Percentiles rank a stretch among this genome's conserved stretches.
phyloP scores from a whole-genome alignment of 2,888 invertebrate genomes.

The Chrysotoxum bicinctum region DNA sequence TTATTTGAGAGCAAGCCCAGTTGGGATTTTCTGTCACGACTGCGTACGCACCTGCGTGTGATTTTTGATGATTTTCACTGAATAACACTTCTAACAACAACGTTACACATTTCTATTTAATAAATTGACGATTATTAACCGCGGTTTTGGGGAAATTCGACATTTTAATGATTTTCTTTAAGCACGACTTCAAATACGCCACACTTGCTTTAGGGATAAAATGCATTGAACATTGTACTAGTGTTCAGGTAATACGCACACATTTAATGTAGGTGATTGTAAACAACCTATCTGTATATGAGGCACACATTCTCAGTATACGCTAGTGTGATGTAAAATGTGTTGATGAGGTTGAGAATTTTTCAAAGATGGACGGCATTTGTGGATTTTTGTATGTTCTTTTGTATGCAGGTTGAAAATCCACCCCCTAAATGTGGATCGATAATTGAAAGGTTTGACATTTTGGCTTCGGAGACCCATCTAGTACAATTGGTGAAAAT shows the following conservation, averaged over 20 bases:
- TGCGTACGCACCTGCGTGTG: constrained; percentile 98
- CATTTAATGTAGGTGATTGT: constrained; percentile 71
- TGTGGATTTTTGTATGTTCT: constrained; percentile 43
- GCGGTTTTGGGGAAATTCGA: constrained; percentile 74
- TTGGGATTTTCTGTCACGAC: constrained; percentile 92
- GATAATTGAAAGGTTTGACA: constrained; percentile 58
- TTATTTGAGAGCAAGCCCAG: constrained; percentile 90
- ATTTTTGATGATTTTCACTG: constrained; percentile 80
- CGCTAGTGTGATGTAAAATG: constrained; percentile 48
- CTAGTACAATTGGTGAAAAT: constrained; percentile 56
- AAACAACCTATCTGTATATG: constrained; percentile 71
- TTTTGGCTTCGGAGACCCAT: not conserved
- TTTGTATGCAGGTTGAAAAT: constrained; percentile 62
- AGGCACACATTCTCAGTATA: constrained; percentile 19
- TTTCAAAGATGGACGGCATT: constrained; percentile 73
- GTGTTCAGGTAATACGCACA: constrained; percentile 53
- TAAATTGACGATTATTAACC: constrained; percentile 71
- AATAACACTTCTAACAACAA: constrained; percentile 75
- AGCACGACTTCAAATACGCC: constrained; percentile 75
- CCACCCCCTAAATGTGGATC: constrained; percentile 69
- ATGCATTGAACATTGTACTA: constrained; percentile 71
- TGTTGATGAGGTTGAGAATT: constrained; percentile 63
- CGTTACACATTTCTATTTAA: constrained; percentile 69
- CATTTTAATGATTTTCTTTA: constrained; percentile 75
- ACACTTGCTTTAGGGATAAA: constrained; percentile 73